Base-by-base conservation (phyloP, 2,888 invertebrate species). In the Hemaris fuciformis region DNA sequence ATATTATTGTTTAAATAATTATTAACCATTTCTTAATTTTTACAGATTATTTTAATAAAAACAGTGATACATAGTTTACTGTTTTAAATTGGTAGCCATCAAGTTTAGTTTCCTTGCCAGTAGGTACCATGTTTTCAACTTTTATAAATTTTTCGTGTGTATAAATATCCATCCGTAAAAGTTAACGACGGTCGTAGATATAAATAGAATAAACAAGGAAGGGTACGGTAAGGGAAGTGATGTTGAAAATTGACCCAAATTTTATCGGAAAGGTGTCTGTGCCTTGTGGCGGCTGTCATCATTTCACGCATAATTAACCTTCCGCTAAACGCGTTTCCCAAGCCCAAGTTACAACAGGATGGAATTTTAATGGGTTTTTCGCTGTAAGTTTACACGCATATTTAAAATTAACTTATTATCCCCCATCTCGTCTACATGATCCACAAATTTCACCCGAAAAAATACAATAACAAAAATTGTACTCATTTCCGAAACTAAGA, bases 291-390 rank as follows among this genome's bases (percentile, higher is more conserved):
- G 75, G 77, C 80, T 82, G 80, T 81, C 80, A 74, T 77, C 73
- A 87, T 88, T 88, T 88, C 81, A 85, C 84, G 79, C 85, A 70
- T 79, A 81, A 88, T 88, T 88, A 83, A 81, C 74, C 80, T 77
- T 73, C 71, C 70, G 76, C 79, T 76, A 74, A 75, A 73, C 80
- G 72, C 66, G 73, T 80, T 80, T 79, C 72, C 68, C 63, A 74
- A 73, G 70, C 65, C 71, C 25, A 41, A 53, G 38, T 38, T 41
- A 25, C 6, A 23, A 27, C 23, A 18, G 27, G 59, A 59, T 59
- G 27, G 59, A 42, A 42, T 18, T 27, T 43, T 43, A 59, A 59
- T 59, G 43, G 53, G 27, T 27, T 53, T 53, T 31, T 31, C 27
- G 31, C 53, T 18, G 4, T 53, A 25, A 41, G 41, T n/a, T 23